Evolutionary conservation across 92 coral and sea anemone species (phyloP).

Genomic region (Umimayanthus chanpuru): DNA sequence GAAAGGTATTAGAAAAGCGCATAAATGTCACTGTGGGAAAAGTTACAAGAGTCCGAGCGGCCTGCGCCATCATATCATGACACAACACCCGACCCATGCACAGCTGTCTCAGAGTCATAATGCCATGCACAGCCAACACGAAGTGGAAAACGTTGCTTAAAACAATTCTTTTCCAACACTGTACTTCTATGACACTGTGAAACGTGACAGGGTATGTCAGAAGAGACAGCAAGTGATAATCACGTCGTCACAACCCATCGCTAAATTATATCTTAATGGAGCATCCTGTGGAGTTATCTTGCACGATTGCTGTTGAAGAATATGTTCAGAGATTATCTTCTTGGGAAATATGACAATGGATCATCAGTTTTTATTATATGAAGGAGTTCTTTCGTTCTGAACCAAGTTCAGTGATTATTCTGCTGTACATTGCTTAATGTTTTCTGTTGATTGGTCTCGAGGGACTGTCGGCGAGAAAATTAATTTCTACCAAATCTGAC

Average conservation of each 20-base stretch:
- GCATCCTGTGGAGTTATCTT: constrained; percentile 17
- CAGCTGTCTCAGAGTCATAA: constrained; percentile 47
- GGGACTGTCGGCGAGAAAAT: constrained; percentile 7
- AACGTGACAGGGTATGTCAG: background rate
- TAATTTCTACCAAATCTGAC: constrained; percentile 12
- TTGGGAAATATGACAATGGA: background rate
- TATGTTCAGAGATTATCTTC: background rate
- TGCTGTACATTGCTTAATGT: constrained; percentile 7
- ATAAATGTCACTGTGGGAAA: constrained; percentile 99
- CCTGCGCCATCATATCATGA: constrained; percentile 93
- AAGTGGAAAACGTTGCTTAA: constrained; percentile 66
- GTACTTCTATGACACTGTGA: background rate
- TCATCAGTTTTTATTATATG: background rate
- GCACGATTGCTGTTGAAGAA: background rate
- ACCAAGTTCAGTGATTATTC: constrained; percentile 11
- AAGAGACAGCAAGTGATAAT: constrained; percentile 4
- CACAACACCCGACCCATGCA: constrained; percentile 81
- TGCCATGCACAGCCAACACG: constrained; percentile 46
- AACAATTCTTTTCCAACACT: constrained; percentile 16
- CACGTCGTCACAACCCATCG: constrained; percentile 19
- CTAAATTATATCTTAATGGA: background rate
- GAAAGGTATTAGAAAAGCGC: constrained; percentile 82
- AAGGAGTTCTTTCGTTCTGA: background rate
- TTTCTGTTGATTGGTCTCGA: constrained; percentile 12
- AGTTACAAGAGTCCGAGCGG: constrained; percentile 99